These are phyloP conservation scores for Ranitomeya variabilis DNA, from an alignment of 2,113 vertebrate genomes.

Conservation along the genomic window DNA sequence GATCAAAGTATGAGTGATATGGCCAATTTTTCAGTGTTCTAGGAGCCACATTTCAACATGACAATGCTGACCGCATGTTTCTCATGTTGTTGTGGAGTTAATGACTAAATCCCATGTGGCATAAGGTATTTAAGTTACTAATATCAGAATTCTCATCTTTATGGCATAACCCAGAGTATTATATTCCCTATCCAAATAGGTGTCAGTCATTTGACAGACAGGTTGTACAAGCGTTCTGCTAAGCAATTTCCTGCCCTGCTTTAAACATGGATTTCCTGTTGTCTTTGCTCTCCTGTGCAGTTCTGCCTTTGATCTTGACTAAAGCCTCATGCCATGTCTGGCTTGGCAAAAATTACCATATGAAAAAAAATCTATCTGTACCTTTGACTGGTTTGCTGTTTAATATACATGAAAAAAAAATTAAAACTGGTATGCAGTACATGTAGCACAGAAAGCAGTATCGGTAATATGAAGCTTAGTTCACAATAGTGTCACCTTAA, in stretches of 20 bases:
- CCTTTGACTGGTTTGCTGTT: not conserved
- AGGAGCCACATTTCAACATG: too few relatives aligned
- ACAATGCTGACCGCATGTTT: too few relatives aligned
- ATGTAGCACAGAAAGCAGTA: not conserved
- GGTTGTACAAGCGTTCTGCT: not conserved
- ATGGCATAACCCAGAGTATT: not conserved
- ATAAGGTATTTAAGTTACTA: too few relatives aligned
- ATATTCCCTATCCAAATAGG: not conserved
- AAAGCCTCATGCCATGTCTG: not conserved
- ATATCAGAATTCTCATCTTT: not conserved
- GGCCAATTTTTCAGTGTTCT: too few relatives aligned
- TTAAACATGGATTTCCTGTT: not conserved
- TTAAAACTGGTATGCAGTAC: not conserved
- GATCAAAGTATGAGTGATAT: too few relatives aligned
- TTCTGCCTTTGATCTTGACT: constrained; percentile 1
- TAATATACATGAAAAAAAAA: not conserved
- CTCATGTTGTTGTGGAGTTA: too few relatives aligned
- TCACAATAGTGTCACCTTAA: constrained; percentile 29
- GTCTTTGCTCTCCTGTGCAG: not conserved
- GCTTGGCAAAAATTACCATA: not conserved
- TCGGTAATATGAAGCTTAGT: not conserved
- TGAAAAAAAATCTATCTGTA: not conserved
- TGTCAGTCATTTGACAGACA: not conserved
- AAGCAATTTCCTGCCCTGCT: not conserved
- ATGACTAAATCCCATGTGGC: too few relatives aligned